Percentiles rank a stretch among this genome's conserved stretches.
These are phyloP conservation scores for Ectemnius cavifrons DNA, from an alignment of 2,888 invertebrate genomes.

Conservation along the genomic window DNA sequence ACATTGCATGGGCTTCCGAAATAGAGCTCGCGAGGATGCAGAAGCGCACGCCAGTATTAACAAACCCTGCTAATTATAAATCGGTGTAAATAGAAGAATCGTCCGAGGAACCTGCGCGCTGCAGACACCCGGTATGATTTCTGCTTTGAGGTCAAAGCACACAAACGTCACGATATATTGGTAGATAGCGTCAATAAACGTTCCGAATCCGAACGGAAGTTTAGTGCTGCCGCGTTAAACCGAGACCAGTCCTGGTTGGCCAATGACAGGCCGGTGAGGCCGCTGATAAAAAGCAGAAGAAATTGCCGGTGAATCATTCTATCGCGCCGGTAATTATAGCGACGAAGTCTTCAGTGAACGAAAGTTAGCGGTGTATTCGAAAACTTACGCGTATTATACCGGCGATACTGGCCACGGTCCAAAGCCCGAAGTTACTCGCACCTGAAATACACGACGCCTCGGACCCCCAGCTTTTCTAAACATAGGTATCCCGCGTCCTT, in stretches of 20 bases:
- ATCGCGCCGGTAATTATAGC: constrained; percentile 66
- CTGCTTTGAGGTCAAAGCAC: constrained; percentile 50
- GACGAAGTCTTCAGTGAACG: constrained; percentile 52
- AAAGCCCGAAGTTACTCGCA: constrained; percentile 65
- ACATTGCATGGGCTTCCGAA: too few species aligned
- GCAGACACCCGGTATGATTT: constrained; percentile 24
- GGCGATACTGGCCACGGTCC: constrained; percentile 70
- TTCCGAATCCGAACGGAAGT: constrained; percentile 44
- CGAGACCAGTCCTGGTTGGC: too few species aligned
- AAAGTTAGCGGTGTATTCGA: constrained; percentile 60
- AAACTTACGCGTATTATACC: constrained; percentile 68
- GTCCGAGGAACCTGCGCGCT: constrained; percentile 4
- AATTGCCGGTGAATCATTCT: constrained; percentile 47
- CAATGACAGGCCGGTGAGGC: neutral
- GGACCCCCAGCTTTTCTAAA: constrained; percentile 69
- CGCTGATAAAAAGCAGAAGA: constrained; percentile 15
- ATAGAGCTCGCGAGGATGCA: too few species aligned
- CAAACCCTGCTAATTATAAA: constrained; percentile 35
- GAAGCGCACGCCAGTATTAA: too few species aligned
- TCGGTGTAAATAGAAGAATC: constrained; percentile 46
- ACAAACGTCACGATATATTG: constrained; percentile 21
- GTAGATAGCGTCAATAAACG: constrained; percentile 52
- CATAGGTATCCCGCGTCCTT: constrained; percentile 63
- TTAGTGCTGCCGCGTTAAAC: neutral
- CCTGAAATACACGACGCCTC: constrained; percentile 71